phyloP scores from a whole-genome alignment of 2,113 vertebrate species.

The Trichechus manatus region DNA sequence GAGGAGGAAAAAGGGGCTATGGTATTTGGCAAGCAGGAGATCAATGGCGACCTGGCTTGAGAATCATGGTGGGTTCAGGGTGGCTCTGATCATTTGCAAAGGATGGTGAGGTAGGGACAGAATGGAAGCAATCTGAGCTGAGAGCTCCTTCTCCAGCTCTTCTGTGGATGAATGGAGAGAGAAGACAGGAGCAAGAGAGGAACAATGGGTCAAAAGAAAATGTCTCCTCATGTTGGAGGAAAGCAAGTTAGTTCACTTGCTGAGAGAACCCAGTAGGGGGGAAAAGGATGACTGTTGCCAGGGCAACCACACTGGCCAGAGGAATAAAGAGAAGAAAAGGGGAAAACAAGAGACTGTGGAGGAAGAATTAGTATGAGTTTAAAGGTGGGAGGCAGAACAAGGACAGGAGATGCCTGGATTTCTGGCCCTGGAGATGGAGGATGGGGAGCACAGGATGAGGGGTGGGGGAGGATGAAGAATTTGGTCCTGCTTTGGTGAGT shows the following conservation, averaged over 20 bases:
- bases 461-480: too few species aligned
- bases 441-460: fast-evolving
- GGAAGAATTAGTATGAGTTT: not conserved
- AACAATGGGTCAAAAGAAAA: not conserved
- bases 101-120: not conserved
- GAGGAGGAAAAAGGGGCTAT: not conserved
- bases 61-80: not conserved
- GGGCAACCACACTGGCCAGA: not conserved
- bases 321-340: not conserved
- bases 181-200: not conserved
- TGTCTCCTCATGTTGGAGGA: not conserved
- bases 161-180: not conserved
- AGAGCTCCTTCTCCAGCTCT: not conserved
- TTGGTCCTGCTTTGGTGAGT: not conserved
- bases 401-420: not conserved
- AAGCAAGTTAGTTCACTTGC: not conserved
- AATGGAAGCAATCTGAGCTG: not conserved
- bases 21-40: not conserved
- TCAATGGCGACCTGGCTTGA: not conserved
- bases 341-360: not conserved
- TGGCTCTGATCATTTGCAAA: not conserved
- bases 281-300: not conserved
- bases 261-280: not conserved
- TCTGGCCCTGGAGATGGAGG: not conserved
- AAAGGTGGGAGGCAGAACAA: not conserved